Percentiles rank a stretch among this genome's conserved stretches.
Conservation (phyloP, 2,888 invertebrate genomes). For the Mycalesis mineus region DNA sequence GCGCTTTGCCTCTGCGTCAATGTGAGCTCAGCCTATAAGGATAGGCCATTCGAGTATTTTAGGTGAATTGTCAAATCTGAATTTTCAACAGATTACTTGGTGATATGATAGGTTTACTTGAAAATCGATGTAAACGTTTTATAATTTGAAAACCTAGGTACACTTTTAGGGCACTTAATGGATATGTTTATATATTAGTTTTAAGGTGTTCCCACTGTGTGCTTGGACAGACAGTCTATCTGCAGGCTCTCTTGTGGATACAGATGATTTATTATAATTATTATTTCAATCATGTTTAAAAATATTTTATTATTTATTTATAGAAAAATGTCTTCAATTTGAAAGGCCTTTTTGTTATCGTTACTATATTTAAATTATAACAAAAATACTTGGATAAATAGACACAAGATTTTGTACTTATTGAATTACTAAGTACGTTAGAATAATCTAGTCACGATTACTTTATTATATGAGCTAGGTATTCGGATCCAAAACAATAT, state of each 20-base stretch:
- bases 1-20: too few relatives aligned
- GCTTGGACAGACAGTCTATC: conserved; percentile 19
- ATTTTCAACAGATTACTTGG: too few relatives aligned
- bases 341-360: not conserved
- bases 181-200: too few relatives aligned
- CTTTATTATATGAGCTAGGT: not conserved
- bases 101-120: too few relatives aligned
- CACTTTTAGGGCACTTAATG: too few relatives aligned
- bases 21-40: too few relatives aligned
- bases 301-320: not conserved
- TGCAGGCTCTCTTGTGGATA: conserved; percentile 21
- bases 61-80: too few relatives aligned
- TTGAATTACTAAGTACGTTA: conserved; percentile 33
- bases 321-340: not conserved
- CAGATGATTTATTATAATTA: not conserved
- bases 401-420: conserved; percentile 57
- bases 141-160: too few relatives aligned
- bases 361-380: not conserved
- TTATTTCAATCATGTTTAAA: not conserved
- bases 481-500: not conserved
- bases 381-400: conserved; percentile 27
- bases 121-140: too few relatives aligned
- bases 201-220: conserved; percentile 5
- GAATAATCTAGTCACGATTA: conserved; percentile 55
- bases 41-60: too few relatives aligned